Conservation (phyloP, 1,140 invertebrate genomes). For the Nylanderia fulva region DNA sequence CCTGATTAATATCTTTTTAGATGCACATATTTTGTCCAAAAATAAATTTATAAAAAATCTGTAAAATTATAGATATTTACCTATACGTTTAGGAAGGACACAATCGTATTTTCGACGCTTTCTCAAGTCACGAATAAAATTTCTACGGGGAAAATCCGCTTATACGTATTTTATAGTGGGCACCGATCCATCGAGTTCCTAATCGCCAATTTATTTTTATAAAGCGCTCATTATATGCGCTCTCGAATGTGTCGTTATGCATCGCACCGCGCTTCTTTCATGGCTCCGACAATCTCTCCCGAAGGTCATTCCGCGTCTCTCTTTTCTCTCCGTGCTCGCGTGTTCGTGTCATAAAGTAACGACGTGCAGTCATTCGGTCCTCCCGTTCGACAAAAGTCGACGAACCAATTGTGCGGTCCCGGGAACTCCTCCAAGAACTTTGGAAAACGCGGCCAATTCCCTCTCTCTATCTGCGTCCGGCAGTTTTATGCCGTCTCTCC, state of each 20-base stretch:
- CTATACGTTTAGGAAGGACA: neutral
- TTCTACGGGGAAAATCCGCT: neutral
- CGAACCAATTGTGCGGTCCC: slow-evolving; percentile 33
- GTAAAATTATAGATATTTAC: neutral
- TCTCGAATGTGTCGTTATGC: slow-evolving; percentile 18
- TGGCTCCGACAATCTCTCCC: slow-evolving; percentile 15
- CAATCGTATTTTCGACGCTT: neutral
- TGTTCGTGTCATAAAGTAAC: slow-evolving; percentile 61
- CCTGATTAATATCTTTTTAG: too few species aligned
- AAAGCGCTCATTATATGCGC: slow-evolving; percentile 54
- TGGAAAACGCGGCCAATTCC: slow-evolving; percentile 46
- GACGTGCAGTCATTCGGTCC: slow-evolving; percentile 44
- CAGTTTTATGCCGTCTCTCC: slow-evolving; percentile 49
- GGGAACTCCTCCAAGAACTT: slow-evolving; percentile 50
- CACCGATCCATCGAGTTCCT: neutral
- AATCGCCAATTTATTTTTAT: slow-evolving; percentile 51
- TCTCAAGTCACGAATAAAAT: neutral
- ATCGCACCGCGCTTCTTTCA: slow-evolving; percentile 5
- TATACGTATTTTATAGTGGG: neutral
- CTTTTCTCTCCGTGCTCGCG: slow-evolving; percentile 14
- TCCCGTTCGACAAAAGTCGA: slow-evolving; percentile 43
- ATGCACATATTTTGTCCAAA: too few species aligned
- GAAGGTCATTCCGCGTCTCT: slow-evolving; percentile 29
- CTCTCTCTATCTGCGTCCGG: slow-evolving; percentile 12
- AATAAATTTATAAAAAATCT: slow-evolving; percentile 8